These are phyloP conservation scores for Lithodes maja DNA, from an alignment of 2,888 invertebrate species.

Conservation along the genomic window DNA sequence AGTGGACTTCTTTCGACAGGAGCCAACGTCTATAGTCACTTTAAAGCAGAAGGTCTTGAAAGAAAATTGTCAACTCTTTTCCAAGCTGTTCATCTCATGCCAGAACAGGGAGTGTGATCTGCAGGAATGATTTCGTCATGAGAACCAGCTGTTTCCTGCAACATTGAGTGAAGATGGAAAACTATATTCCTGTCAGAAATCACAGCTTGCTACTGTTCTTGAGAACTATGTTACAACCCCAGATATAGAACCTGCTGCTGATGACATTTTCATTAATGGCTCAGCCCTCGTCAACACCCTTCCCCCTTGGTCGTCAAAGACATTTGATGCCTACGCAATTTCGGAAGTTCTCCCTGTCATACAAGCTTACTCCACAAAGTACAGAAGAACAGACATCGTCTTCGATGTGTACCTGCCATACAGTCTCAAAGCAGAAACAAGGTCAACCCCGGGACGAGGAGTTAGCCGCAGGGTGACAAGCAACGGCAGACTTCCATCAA, in stretches of 20 bases:
- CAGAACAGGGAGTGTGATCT: slow-evolving; percentile 9
- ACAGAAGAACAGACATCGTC: not conserved
- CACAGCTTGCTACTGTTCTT: not conserved
- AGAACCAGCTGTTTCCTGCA: not conserved
- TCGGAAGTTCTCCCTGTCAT: not conserved
- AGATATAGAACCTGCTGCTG: not conserved
- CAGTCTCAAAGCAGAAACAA: not conserved
- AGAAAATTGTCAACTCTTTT: not conserved
- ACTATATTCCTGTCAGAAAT: not conserved
- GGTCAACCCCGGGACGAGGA: not conserved
- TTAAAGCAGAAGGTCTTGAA: not conserved
- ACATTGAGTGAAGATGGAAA: not conserved
- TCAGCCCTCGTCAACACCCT: not conserved
- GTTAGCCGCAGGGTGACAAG: not conserved
- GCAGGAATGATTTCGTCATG: not conserved
- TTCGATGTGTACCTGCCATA: not conserved
- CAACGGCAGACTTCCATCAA: not conserved
- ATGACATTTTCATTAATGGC: not conserved
- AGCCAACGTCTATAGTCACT: not conserved
- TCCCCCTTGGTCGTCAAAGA: not conserved
- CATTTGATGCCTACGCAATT: not conserved
- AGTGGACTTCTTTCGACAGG: not conserved
- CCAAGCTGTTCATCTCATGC: not conserved
- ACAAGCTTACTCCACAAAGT: not conserved
- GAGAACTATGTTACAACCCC: not conserved